A percentile compares a stretch with the other conserved stretches of the same genome.
Evolutionary conservation across 2,888 invertebrate species (phyloP).

Genomic region (Phragmatobia fuliginosa): DNA sequence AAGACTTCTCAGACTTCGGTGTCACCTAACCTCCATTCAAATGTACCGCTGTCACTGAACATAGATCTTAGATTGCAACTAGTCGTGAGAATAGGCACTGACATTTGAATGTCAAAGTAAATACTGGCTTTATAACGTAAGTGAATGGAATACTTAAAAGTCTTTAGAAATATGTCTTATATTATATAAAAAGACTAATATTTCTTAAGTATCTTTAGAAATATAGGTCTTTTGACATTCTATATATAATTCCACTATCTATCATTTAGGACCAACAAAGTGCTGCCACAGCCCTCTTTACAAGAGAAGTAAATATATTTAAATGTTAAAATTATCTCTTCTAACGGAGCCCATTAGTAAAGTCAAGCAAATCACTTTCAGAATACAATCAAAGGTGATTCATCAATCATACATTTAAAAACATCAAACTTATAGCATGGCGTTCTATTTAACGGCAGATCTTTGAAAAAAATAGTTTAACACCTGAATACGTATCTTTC

Average conservation of each 20-base stretch:
- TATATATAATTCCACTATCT: too few species aligned
- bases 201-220: too few species aligned
- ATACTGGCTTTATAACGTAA: not conserved
- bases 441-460: too few species aligned
- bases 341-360: too few species aligned
- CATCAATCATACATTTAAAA: too few species aligned
- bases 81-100: not conserved
- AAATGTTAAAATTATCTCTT: too few species aligned
- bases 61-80: not conserved
- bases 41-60: not conserved
- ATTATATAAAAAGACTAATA: not conserved
- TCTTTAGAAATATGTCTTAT: too few species aligned
- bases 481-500: too few species aligned
- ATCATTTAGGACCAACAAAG: not conserved
- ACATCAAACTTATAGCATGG: too few species aligned
- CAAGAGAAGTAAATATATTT: too few species aligned
- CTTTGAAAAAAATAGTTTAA: too few species aligned
- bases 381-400: not conserved
- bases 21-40: not conserved
- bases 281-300: not conserved
- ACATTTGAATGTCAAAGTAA: constrained; percentile 5
- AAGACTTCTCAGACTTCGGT: not conserved
- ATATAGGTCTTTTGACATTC: not conserved
- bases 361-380: too few species aligned
- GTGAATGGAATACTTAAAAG: not conserved